Evolutionary conservation across 2,888 invertebrate species (phyloP).

Genomic region (Entomobrya multifasciata): DNA sequence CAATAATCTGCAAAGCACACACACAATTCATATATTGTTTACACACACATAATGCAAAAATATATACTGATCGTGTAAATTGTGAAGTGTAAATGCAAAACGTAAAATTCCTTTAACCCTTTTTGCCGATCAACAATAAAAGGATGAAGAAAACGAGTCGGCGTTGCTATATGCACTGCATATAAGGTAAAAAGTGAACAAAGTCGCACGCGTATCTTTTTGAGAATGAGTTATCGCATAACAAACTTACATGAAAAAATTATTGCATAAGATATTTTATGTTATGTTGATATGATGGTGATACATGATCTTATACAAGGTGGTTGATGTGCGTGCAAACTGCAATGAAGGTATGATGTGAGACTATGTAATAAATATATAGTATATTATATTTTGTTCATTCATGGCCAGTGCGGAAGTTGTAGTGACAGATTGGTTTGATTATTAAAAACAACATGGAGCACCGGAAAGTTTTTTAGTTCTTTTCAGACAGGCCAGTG

Average conservation of each 20-base stretch:
- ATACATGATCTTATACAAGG: too few species aligned
- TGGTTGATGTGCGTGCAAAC: not conserved
- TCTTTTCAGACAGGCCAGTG: conserved; percentile 50
- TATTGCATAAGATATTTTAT: not conserved
- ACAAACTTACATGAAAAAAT: conserved; percentile 11
- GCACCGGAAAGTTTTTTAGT: conserved; percentile 73
- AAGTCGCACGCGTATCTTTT: conserved; percentile 37
- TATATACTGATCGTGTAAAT: too few species aligned
- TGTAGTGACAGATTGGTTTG: conserved; percentile 69
- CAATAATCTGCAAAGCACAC: too few species aligned
- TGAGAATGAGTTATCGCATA: conserved; percentile 37
- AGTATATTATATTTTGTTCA: not conserved
- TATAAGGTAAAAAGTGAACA: conserved; percentile 13
- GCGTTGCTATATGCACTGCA: not conserved
- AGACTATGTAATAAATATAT: not conserved
- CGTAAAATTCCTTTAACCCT: too few species aligned
- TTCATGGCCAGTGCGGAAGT: conserved; percentile 72
- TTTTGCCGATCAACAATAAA: not conserved
- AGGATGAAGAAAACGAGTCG: not conserved
- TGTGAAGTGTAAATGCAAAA: too few species aligned
- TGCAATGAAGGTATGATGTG: not conserved
- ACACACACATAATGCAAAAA: too few species aligned
- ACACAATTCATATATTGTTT: too few species aligned
- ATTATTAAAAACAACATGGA: conserved; percentile 66
- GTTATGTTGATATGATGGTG: too few species aligned